Conservation (phyloP, 1,140 invertebrate species). For the Drosophila tani region DNA sequence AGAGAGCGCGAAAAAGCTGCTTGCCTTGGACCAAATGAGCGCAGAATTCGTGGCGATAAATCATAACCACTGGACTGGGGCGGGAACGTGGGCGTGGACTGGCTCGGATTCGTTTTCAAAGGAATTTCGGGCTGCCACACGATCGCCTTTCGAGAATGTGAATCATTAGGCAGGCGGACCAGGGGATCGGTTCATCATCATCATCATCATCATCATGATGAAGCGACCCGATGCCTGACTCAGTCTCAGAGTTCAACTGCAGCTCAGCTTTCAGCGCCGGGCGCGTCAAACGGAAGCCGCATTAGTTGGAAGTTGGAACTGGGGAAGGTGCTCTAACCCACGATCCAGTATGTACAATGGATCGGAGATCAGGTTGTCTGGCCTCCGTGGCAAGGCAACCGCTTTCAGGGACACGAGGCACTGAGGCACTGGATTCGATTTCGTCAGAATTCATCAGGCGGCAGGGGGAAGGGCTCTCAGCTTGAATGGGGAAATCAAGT, state of each 20-base stretch:
- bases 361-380: constrained; percentile 46
- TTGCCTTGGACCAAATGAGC: constrained; percentile 68
- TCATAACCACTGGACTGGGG: constrained; percentile 56
- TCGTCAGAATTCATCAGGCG: constrained; percentile 25
- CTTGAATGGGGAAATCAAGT: constrained; percentile 3
- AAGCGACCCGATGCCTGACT: constrained; percentile 18
- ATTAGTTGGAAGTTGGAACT: constrained; percentile 46
- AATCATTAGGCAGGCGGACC: constrained; percentile 49
- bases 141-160: constrained; percentile 69
- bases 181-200: constrained; percentile 1
- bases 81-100: constrained; percentile 27
- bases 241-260: constrained; percentile 25
- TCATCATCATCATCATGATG: constrained; percentile 11
- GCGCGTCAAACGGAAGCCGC: constrained; percentile 81
- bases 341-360: constrained; percentile 7
- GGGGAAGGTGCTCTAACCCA: constrained; percentile 39
- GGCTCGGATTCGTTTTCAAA: constrained; percentile 62
- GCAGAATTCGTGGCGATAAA: constrained; percentile 46
- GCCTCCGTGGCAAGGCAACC: constrained; percentile 24
- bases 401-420: constrained; percentile 21
- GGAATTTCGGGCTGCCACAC: constrained; percentile 63
- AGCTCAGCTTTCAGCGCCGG: constrained; percentile 68
- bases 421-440: constrained; percentile 15
- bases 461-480: not conserved
- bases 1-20: constrained; percentile 41